These are phyloP conservation scores for Parnassius apollo DNA, from an alignment of 2,888 invertebrate species.

Conservation along the genomic window DNA sequence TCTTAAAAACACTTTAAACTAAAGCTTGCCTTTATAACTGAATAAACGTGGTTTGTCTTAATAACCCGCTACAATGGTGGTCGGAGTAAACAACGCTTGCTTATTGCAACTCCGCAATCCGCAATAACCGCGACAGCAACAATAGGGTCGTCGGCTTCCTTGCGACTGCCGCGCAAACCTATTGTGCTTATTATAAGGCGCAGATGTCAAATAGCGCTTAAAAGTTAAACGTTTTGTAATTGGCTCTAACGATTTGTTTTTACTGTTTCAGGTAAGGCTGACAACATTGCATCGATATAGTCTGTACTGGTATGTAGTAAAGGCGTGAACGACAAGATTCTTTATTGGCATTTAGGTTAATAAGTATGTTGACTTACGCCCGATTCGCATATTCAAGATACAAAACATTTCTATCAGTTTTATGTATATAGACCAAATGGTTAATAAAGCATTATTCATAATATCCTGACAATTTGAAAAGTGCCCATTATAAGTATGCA, in stretches of 20 bases:
- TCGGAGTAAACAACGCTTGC: slow-evolving; percentile 68
- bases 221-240: slow-evolving; percentile 45
- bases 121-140: slow-evolving; percentile 75
- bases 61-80: slow-evolving; percentile 72
- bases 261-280: slow-evolving; percentile 2
- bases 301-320: background rate
- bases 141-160: slow-evolving; percentile 55
- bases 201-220: slow-evolving; percentile 54
- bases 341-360: no score
- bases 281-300: background rate
- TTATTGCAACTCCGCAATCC: slow-evolving; percentile 72
- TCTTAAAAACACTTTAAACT: slow-evolving; percentile 33
- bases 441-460: no score
- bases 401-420: no score
- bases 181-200: slow-evolving; percentile 61
- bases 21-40: slow-evolving; percentile 42
- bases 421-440: no score
- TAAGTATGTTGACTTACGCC: no score
- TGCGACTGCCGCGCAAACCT: slow-evolving; percentile 51
- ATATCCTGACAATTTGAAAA: no score
- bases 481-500: no score
- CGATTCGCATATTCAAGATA: no score
- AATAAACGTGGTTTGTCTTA: slow-evolving; percentile 55
- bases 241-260: slow-evolving; percentile 32
- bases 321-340: background rate